Conservation (phyloP, 2,113 vertebrate genomes). For the Butorides virescens region DNA sequence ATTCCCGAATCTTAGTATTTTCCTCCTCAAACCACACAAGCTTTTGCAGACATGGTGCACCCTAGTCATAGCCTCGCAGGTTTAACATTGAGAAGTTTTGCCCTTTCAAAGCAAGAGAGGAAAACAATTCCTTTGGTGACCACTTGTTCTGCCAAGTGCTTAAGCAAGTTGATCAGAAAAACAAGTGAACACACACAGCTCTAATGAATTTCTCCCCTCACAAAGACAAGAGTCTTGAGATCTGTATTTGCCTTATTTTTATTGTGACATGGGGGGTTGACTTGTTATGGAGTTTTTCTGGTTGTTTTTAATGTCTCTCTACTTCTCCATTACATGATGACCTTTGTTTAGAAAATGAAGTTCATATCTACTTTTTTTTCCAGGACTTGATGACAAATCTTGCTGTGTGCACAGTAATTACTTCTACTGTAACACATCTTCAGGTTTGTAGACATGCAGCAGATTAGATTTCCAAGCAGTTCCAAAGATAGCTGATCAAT, state of each 20-base stretch:
- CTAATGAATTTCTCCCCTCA: neutral
- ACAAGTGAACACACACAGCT: neutral
- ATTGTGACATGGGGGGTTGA: neutral
- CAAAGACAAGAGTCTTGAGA: neutral
- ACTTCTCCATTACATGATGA: neutral
- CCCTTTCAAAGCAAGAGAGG: neutral
- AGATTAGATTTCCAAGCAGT: neutral
- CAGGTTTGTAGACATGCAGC: neutral
- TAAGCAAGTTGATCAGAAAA: neutral
- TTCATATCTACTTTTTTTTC: neutral
- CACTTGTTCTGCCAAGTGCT: neutral
- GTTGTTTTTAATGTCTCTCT: neutral
- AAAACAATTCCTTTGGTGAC: neutral
- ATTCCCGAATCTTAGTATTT: neutral
- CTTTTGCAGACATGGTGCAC: neutral
- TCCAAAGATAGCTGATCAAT: neutral
- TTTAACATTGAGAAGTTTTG: neutral
- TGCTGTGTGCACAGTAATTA: neutral
- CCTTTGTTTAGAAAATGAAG: neutral
- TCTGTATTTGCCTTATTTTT: neutral
- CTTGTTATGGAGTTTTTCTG: neutral
- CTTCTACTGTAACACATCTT: neutral
- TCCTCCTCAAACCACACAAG: neutral
- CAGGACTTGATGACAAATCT: neutral
- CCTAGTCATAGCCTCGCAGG: neutral